These are phyloP conservation scores for Lithobates sylvaticus DNA, from an alignment of 2,797 vertebrate species.

Conservation along the genomic window DNA sequence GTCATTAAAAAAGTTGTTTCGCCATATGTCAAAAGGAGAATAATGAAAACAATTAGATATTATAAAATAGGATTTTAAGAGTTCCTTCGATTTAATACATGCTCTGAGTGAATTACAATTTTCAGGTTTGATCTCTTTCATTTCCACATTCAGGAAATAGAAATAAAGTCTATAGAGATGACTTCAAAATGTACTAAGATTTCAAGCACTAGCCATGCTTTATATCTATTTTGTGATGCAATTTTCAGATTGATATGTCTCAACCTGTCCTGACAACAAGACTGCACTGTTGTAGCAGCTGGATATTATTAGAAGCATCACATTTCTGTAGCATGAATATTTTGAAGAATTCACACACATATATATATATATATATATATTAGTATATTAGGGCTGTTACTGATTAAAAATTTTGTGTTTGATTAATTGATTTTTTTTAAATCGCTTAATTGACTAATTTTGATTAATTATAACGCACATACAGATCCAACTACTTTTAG, in stretches of 20 bases:
- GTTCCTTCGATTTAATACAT: not conserved
- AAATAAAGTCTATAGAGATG: constrained; percentile 21
- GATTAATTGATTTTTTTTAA: too few relatives aligned
- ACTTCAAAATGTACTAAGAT: constrained; percentile 19
- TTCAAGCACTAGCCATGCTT: not conserved
- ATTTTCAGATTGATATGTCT: constrained; percentile 46
- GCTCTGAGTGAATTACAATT: not conserved
- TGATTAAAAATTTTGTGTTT: too few relatives aligned
- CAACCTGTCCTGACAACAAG: constrained; percentile 37
- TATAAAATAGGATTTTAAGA: not conserved
- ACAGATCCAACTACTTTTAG: too few relatives aligned
- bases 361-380: too few relatives aligned
- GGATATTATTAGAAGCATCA: constrained; percentile 28
- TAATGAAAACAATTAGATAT: not conserved
- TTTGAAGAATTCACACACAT: constrained; percentile 15
- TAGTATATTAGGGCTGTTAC: too few relatives aligned
- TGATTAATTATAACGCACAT: too few relatives aligned
- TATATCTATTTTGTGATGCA: constrained; percentile 24
- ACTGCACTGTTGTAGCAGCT: constrained; percentile 31
- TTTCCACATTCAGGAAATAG: constrained; percentile 9
- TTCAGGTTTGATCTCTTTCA: not conserved
- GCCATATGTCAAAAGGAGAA: not conserved
- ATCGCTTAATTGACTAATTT: too few relatives aligned
- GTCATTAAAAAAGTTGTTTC: not conserved
- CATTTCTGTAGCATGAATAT: constrained; percentile 31